Percentiles rank a stretch among this genome's conserved stretches.
phyloP scores from a whole-genome alignment of 2,797 vertebrate species.

The Microhierax caerulescens region DNA sequence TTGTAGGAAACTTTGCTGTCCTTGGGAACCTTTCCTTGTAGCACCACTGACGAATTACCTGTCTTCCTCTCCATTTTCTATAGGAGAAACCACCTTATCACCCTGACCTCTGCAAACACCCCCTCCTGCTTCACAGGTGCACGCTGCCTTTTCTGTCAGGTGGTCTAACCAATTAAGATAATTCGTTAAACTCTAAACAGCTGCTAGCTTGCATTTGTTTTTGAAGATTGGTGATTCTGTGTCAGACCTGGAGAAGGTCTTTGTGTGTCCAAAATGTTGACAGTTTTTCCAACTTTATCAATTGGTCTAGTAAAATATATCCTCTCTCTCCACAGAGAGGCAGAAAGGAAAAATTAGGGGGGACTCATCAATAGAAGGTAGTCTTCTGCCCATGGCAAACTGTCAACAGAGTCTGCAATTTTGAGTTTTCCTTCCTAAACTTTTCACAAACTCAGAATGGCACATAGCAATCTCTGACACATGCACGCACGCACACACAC shows the following conservation, averaged over 20 bases:
- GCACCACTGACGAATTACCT: neutral
- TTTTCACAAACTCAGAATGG: neutral
- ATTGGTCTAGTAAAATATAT: neutral
- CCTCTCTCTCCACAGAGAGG: neutral
- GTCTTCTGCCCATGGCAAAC: neutral
- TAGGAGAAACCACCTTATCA: neutral
- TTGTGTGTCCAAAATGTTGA: neutral
- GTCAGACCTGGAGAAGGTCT: neutral
- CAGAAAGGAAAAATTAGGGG: neutral
- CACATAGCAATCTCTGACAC: neutral
- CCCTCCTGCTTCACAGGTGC: neutral
- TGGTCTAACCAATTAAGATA: neutral
- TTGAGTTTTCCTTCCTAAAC: neutral
- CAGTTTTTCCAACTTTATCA: neutral
- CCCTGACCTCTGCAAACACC: neutral
- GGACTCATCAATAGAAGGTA: neutral
- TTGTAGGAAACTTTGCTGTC: neutral
- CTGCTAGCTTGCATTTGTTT: neutral
- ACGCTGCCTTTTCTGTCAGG: neutral
- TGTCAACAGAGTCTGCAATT: neutral
- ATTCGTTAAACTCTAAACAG: neutral
- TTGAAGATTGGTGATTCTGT: neutral
- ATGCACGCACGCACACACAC: no score
- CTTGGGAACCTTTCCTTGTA: neutral
- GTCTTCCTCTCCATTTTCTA: neutral